Conservation (phyloP, 2,113 vertebrate genomes). For the Megatriorchis doriae region DNA sequence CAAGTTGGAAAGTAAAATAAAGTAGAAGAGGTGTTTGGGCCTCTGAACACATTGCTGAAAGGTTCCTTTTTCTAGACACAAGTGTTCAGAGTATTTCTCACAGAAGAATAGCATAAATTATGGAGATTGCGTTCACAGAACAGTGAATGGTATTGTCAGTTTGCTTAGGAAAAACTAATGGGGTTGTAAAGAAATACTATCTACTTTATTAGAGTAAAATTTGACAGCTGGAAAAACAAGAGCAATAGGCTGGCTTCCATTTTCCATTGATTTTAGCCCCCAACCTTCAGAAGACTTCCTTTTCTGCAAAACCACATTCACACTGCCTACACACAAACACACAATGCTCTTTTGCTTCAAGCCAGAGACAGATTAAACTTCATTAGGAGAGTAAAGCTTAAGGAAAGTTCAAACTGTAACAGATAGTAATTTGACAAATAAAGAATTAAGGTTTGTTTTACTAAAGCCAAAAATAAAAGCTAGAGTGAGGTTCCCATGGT, state of each 20-base stretch:
- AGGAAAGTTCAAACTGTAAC: slow-evolving; percentile 42
- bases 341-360: slow-evolving; percentile 47
- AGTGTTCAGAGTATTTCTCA: slow-evolving; percentile 31
- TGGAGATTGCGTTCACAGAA: slow-evolving; percentile 17
- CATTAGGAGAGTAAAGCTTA: slow-evolving; percentile 40
- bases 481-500: background rate
- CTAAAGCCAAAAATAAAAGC: slow-evolving; percentile 1
- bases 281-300: slow-evolving; percentile 55
- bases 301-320: slow-evolving; percentile 49
- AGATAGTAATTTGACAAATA: slow-evolving; percentile 54
- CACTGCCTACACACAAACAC: slow-evolving; percentile 9
- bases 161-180: slow-evolving; percentile 61
- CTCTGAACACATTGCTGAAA: slow-evolving; percentile 27
- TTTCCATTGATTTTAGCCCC: slow-evolving; percentile 62
- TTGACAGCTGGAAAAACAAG: slow-evolving; percentile 76
- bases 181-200: slow-evolving; percentile 67
- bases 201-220: slow-evolving; percentile 62
- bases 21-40: background rate
- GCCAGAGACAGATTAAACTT: slow-evolving; percentile 48
- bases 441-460: slow-evolving; percentile 21
- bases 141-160: slow-evolving; percentile 55
- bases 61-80: slow-evolving; percentile 3
- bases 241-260: slow-evolving; percentile 50
- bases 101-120: slow-evolving; percentile 35
- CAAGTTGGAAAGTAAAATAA: slow-evolving; percentile 21